Evolutionary conservation across 2,113 vertebrate genomes (phyloP), one percentile per base, ranked within the genome.

Genomic region (Pterophyllum scalare): DNA sequence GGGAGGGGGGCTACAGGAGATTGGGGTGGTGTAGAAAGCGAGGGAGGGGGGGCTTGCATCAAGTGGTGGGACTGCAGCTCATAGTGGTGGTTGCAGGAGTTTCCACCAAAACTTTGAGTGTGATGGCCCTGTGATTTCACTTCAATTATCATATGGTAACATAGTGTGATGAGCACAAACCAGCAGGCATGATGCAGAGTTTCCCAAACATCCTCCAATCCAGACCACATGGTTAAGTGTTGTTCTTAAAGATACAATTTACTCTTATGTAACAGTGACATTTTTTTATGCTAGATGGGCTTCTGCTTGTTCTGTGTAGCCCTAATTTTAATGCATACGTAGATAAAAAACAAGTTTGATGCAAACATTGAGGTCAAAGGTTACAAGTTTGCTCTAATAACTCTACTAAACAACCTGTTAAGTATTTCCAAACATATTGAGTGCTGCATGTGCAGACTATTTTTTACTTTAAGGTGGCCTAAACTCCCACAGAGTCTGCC

Each of bases 61-160:
- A 38, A 38, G 35, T 9, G 7, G 35, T 38, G 35, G 35, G 64
- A 22, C 17, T 82, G 35, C 67, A 49, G 67, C 67, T 28, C 40
- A 70, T 43, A 31, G 67, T 33, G 26, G 67, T n/a, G 67, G 11
- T 54, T 54, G 52, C 65, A 61, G 84, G 80, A 88, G 60, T 91
- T 91, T 92, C 90, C 86, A 79, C 64, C 59, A 84, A 79, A 89
- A 64, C 20, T 46, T 75, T 5, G 58, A 54, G 22, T 43, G 59
- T 40, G 43, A 28, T 22, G 52, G n/a, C 56, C 17, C 17, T 31
- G 52, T 84, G 77, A 75, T 82, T 80, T 76, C 80, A 49, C 22
- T 82, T 79, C 77, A 59, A 80, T 64, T 86, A 77, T 82, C 31
- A 40, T 22, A 52, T 3, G 74, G 57, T 22, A 58, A 46, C 9